Percentiles rank a stretch among this genome's conserved stretches.
phyloP scores from a whole-genome alignment of 2,113 vertebrate species.

The Furnarius figulus region DNA sequence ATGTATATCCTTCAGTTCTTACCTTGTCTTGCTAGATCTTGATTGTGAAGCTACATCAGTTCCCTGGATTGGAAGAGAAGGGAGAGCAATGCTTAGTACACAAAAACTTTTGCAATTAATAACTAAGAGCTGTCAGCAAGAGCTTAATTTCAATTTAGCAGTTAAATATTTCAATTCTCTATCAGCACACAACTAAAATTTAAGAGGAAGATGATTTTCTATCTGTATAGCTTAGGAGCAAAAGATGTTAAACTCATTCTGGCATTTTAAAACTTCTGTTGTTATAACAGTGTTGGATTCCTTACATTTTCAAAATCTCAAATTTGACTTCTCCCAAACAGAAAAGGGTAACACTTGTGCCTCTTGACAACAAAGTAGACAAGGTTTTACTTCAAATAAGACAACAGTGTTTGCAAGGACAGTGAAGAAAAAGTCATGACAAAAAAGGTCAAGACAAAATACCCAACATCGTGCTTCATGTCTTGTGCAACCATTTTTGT shows the following conservation, averaged over 20 bases:
- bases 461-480: background rate
- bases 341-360: background rate
- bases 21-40: background rate
- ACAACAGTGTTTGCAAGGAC: background rate
- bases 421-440: background rate
- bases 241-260: background rate
- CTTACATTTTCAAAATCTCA: background rate
- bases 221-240: background rate
- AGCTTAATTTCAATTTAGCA: background rate
- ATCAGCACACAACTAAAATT: background rate
- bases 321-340: background rate
- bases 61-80: background rate
- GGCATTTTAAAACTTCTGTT: background rate
- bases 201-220: background rate
- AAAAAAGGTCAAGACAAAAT: background rate
- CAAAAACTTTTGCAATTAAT: background rate
- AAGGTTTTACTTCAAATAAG: background rate
- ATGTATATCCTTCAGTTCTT: background rate
- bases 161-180: background rate
- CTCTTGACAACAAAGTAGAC: background rate
- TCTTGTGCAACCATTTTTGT: background rate
- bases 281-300: background rate
- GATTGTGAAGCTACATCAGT: background rate
- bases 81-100: background rate
- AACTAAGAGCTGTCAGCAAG: background rate